Percentiles rank a stretch among this genome's conserved stretches.
Evolutionary conservation across 1,140 invertebrate genomes (phyloP).

Genomic region (Potamilus streckersoni): DNA sequence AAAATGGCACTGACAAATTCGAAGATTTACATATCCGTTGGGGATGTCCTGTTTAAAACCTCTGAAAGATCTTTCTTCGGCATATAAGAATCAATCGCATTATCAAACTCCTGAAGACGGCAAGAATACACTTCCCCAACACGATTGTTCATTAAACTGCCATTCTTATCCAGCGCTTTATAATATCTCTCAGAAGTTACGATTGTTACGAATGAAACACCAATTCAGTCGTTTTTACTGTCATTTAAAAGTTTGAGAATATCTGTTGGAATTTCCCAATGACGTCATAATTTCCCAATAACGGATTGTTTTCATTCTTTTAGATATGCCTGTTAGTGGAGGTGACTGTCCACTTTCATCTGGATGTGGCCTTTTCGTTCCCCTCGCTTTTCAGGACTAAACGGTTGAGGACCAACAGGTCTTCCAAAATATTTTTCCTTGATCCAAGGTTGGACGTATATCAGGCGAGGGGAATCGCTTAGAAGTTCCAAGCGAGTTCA

Average conservation of each 20-base stretch:
- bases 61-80: no score
- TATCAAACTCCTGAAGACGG: no score
- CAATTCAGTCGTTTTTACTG: conserved; percentile 80
- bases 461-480: not conserved
- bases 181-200: conserved; percentile 74
- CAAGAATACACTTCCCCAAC: conserved; percentile 51
- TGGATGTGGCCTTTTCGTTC: conserved; percentile 18
- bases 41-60: no score
- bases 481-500: not conserved
- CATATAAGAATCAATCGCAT: no score
- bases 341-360: not conserved
- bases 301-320: no score
- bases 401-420: not conserved
- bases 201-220: conserved; percentile 86
- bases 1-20: no score
- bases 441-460: no score
- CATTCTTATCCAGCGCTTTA: conserved; percentile 76
- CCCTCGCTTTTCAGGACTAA: conserved; percentile 8
- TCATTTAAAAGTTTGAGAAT: conserved; percentile 89
- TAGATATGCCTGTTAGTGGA: no score
- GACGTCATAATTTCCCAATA: conserved; percentile 77
- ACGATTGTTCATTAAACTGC: conserved; percentile 51
- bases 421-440: not conserved
- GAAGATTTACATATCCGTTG: no score
- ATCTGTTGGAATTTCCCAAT: conserved; percentile 81